Evolutionary conservation across 2,888 invertebrate genomes (phyloP), one percentile per base, ranked within the genome.

Genomic region (Orchestes rusci): DNA sequence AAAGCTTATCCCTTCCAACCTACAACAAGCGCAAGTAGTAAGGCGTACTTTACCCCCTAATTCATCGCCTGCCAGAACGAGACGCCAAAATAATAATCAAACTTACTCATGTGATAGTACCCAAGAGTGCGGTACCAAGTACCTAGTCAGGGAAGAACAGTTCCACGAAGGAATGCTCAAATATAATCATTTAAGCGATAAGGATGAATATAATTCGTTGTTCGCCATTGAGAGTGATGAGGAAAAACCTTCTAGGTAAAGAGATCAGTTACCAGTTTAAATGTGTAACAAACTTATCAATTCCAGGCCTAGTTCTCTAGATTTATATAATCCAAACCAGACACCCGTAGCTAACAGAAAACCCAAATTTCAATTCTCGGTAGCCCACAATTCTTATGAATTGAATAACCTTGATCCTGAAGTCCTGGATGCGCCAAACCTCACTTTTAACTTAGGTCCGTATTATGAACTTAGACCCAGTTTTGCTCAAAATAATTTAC

Each of bases 311-410:
- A 76, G 75, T 64, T 79, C 79, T 59, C 71, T 82, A 61, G 75
- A 80, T 64, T 70, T 82, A 57, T 73, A 75, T 63, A 77, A 76
- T 63, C 77, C 77, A 39, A 76, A 76, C 50, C 72, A 69, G 56
- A 75, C 76, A 48, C 76, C 77, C 56, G 73, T 75, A 58, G 73
- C 73, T 59, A 70, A 74, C 67, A 73, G 79, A 65, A 82, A 82
- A 67, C 79, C 79, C 63, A 76, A 79, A 65, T 79, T 82, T 67
- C 80, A 80, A 69, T 79, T 82, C 70, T 57, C 75, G 67, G 72
- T 79, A 42, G 79, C 79, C 29, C 77, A 79, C 17, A 79, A 79
- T 54, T 77, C 77, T 5, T 79, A 79, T 65, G 79, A 80, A 62
- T 62, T 80, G 48, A 80, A 79, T 59, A 80, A 79, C 61, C 63